Evolutionary conservation across 2,797 vertebrate species (phyloP).

Genomic region (Tokudaia muenninki): DNA sequence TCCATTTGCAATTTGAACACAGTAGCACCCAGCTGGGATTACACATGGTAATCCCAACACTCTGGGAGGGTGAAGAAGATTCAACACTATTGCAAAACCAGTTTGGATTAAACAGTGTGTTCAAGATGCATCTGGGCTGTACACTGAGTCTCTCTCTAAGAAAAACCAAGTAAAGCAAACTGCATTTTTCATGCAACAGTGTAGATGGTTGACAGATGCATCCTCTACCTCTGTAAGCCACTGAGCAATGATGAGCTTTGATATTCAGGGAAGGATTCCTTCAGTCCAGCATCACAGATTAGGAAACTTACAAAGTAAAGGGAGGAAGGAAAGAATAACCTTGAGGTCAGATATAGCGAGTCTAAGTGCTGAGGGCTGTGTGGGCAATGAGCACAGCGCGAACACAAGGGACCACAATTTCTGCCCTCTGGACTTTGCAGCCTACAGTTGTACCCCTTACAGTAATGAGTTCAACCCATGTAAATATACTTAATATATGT

Average conservation of each 20-base stretch:
- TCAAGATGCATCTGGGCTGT: neutral
- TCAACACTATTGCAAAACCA: no score
- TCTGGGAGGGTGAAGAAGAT: neutral
- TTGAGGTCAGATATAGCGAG: neutral
- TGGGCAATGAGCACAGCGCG: neutral
- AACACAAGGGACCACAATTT: neutral
- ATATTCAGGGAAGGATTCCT: neutral
- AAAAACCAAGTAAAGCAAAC: neutral
- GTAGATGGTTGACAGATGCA: neutral
- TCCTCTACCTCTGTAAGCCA: neutral
- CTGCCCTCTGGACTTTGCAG: neutral
- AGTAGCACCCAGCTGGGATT: neutral
- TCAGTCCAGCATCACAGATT: neutral
- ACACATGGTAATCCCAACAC: neutral
- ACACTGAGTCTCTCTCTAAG: neutral
- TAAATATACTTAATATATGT: neutral
- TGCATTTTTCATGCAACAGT: neutral
- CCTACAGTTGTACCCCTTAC: neutral
- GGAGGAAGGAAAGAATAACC: conserved; percentile 7
- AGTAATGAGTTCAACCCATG: neutral
- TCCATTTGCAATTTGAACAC: neutral
- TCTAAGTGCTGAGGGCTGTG: neutral
- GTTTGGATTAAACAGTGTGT: neutral
- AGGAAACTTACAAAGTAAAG: neutral
- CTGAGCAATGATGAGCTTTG: neutral